Evolutionary conservation across 2,888 invertebrate species (phyloP).

Genomic region (Limnephilus lunatus): DNA sequence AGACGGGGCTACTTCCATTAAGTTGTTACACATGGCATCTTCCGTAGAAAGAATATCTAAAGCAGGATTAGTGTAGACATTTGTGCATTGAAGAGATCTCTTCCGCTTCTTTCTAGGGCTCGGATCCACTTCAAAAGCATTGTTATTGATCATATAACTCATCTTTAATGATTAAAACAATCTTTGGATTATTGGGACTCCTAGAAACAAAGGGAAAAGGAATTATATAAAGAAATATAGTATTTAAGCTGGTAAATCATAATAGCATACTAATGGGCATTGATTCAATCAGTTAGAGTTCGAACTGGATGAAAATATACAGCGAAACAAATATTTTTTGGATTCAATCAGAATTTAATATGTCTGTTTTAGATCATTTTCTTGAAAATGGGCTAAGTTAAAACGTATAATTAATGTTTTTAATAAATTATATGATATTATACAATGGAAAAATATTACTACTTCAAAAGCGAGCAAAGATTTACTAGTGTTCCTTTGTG

Average conservation of each 20-base stretch:
- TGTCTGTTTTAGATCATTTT: not conserved
- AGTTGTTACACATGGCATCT: slow-evolving; percentile 76
- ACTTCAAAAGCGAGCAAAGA: not conserved
- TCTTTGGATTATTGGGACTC: not conserved
- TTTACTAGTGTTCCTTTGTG: not conserved
- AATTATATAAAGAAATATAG: not conserved
- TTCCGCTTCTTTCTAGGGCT: slow-evolving; percentile 72
- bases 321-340: not conserved
- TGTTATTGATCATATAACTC: slow-evolving; percentile 70
- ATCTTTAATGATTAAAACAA: slow-evolving; percentile 38
- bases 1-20: slow-evolving; percentile 74
- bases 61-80: slow-evolving; percentile 75
- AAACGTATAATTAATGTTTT: not conserved
- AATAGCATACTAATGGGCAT: not conserved
- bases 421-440: not conserved
- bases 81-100: slow-evolving; percentile 71
- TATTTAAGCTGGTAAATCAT: not conserved
- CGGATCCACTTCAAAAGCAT: slow-evolving; percentile 74
- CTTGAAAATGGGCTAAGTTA: not conserved
- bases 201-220: not conserved
- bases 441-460: not conserved
- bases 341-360: not conserved
- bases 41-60: slow-evolving; percentile 75
- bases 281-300: not conserved
- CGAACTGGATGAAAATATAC: not conserved